Base-by-base conservation (phyloP, 2,113 vertebrate genomes). In the Isichthys henryi region DNA sequence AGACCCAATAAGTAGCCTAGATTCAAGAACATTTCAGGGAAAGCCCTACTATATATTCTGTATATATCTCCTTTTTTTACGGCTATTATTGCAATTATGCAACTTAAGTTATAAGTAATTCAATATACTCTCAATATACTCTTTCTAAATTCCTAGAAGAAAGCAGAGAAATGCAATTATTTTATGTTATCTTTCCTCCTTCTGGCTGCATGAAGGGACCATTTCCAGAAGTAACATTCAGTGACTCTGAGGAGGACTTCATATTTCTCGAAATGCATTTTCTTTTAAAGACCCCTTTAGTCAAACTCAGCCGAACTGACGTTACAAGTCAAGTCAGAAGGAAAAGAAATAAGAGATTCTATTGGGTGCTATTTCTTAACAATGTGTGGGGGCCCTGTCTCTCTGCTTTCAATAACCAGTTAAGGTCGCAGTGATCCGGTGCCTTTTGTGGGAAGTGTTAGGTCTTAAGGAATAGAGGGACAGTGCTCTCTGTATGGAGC, bases 61-160 rank as follows among this genome's bases (percentile, higher is more conserved):
- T 84, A n/a, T 48, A 23, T 48, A 48, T 23, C 3, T 84, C 39
- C 45, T 23, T 48, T 84, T 23, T 45, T 84, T 84, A 17, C 45
- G 48, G 82, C 45, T n/a, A 21, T 84, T 21, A 84, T 84, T 84
- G 82, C 82, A 84, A 48, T 84, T 48, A 84, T 84, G 39, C 82
- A 84, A 46, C 10, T 84, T 84, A 48, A 48, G 82, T 23, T 48
- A 21, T 48, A 21, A 80, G 74, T 80, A 80, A 80, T 80, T 35
- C 35, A 80, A 80, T 43, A 17, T 48, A 84, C 19, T 48, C 39
- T 35, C 35, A 80, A 80, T 43, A 17, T 48, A 84, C 19, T 48
- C 39, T 10, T 48, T 48, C 8, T 48, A 84, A 84, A 48, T 48
- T 84, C 43, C 17, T 48, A 46, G 23, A 84, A 48, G 23, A 48